Conservation (phyloP, 2,797 vertebrate species). For the Microtus californicus region DNA sequence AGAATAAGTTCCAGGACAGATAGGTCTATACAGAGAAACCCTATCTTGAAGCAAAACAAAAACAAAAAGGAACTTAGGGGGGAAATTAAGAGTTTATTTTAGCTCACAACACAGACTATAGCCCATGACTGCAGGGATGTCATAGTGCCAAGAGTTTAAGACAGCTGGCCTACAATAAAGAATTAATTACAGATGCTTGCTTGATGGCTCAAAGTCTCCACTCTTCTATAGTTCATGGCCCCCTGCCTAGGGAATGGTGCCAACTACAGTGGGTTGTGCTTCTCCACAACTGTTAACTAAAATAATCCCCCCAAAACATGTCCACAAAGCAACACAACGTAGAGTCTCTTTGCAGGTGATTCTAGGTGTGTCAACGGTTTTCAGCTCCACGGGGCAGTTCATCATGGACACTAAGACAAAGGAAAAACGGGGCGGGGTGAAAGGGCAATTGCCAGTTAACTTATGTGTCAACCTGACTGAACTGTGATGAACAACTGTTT, state of each 20-base stretch:
- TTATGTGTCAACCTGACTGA: not conserved
- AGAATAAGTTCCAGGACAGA: not conserved
- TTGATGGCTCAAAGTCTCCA: not conserved
- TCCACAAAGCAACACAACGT: not conserved
- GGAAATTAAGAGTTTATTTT: not conserved
- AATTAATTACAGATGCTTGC: not conserved
- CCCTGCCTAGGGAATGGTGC: not conserved
- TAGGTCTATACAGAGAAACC: not conserved
- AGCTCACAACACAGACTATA: not conserved
- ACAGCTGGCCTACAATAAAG: not conserved
- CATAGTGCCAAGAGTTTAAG: not conserved
- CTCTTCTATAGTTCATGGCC: too few relatives aligned
- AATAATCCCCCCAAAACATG: not conserved
- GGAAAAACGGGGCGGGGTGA: not conserved
- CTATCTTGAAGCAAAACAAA: not conserved
- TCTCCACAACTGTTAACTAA: not conserved
- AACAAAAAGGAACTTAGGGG: not conserved
- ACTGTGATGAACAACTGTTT: not conserved
- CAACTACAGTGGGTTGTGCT: not conserved
- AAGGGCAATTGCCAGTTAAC: not conserved
- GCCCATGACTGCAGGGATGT: not conserved
- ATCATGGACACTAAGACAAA: slow-evolving; percentile 7
- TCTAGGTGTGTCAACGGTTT: not conserved
- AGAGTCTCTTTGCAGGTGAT: not conserved
- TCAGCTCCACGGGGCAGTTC: slow-evolving; percentile 19